Evolutionary conservation across 30 jellyfish, hydroid and myxozoan species (phyloP), one percentile per base, ranked within the genome.

Genomic region (Catostylus mosaicus): DNA sequence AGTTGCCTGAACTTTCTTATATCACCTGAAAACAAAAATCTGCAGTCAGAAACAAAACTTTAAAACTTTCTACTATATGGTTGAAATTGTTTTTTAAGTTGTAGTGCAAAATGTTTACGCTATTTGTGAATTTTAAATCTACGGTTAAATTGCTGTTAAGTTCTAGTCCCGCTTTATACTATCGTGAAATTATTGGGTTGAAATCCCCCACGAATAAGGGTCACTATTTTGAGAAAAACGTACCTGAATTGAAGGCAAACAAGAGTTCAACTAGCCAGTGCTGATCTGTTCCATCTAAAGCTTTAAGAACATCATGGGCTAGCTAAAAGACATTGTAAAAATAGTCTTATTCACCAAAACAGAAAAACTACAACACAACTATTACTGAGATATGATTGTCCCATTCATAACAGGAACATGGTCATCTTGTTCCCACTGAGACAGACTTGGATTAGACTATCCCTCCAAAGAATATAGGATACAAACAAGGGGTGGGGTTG

Each of bases 241-340:
- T 77, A 92, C 98, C 98, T 57, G 96, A 57, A 75, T 92, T 92
- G 68, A 92, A 92, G 20, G 97, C 97, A 82, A 22, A 80, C 36
- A 92, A 77, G 65, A 92, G 83, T 36, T 92, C 98, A 22, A 92
- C 63, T 2, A 92, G 86, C 98, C 98, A 92, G 43, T 82, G 83
- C 51, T 72, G 79, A 20, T 92, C 97, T 6, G 96, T 87, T 46
- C 76, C 89, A 36, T 92, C 86, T 33, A 92, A 70, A 30, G 82
- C 61, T 63, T 73, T 54, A n/a, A 92, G 82, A 6, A 92, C 98
- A 5, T 80, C 93, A 67, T 92, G 98, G 12, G 98, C 97, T 14
- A 92, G 94, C 98, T 92, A 52, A 1, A 43, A 43, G 67, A 35
- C 4, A 72, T 3, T 9, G 16, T 9, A 43, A 43, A 43, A 33